Conservation (phyloP, 1,140 invertebrate genomes). For the Drosophila sproati region DNA sequence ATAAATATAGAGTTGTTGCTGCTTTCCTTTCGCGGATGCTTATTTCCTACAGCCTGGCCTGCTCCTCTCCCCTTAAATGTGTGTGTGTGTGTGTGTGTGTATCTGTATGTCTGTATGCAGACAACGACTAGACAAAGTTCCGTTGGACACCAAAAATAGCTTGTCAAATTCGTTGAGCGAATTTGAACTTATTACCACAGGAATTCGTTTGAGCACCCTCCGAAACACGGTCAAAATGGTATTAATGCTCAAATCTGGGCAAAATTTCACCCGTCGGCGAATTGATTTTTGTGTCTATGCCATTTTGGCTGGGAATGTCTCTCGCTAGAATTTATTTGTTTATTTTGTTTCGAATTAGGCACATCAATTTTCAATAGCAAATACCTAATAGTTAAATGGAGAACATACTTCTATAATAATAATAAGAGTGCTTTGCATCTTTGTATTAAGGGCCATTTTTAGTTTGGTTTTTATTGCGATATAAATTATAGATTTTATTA, state of each 20-base stretch:
- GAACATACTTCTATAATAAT: too few relatives aligned
- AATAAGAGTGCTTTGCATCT: too few relatives aligned
- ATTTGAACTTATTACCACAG: slow-evolving; percentile 1
- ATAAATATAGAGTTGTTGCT: slow-evolving; percentile 61
- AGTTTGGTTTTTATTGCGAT: too few relatives aligned
- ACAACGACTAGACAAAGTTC: slow-evolving; percentile 63
- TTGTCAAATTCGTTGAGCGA: slow-evolving; percentile 11
- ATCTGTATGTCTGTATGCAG: slow-evolving; percentile 45
- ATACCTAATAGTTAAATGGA: too few relatives aligned
- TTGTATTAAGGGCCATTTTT: too few relatives aligned
- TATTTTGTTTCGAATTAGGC: too few relatives aligned
- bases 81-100: slow-evolving; percentile 14
- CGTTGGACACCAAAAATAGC: slow-evolving; percentile 17
- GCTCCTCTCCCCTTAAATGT: background rate
- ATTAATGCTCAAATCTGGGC: background rate
- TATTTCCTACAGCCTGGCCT: background rate
- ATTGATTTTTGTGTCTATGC: slow-evolving; percentile 1
- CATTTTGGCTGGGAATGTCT: too few relatives aligned
- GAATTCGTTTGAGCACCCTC: background rate
- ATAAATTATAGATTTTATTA: too few relatives aligned
- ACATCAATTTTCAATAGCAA: too few relatives aligned
- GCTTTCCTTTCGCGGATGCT: slow-evolving; percentile 26
- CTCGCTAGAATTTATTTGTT: too few relatives aligned
- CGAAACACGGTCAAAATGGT: background rate
- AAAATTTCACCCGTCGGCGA: slow-evolving; percentile 3